Evolutionary conservation across 2,888 invertebrate genomes (phyloP).

Genomic region (Alloplasta piceator): DNA sequence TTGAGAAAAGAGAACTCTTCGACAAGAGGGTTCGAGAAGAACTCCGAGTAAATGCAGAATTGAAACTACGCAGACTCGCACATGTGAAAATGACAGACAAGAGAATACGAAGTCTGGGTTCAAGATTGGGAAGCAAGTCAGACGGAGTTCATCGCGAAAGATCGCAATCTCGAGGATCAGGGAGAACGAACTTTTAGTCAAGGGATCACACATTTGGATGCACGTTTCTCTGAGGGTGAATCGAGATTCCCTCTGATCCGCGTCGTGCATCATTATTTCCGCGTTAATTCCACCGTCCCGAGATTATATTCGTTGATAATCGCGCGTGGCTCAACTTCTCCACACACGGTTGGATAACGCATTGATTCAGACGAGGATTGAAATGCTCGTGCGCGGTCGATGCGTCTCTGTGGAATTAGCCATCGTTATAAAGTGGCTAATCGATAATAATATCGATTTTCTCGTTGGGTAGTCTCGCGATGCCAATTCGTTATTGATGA

Average conservation of each 20-base stretch:
- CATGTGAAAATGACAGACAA: conserved; percentile 53
- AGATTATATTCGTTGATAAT: conserved; percentile 42
- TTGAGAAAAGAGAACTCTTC: too few species aligned
- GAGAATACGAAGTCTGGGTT: conserved; percentile 16
- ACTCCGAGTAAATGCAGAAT: too few species aligned
- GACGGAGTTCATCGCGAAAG: neutral
- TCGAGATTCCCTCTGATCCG: neutral
- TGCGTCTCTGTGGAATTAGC: too few species aligned
- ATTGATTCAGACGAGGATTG: conserved; percentile 2
- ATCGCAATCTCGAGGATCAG: neutral
- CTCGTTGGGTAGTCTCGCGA: conserved; percentile 29
- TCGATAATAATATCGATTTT: conserved; percentile 46
- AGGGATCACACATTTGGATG: conserved; percentile 1
- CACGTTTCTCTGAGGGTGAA: conserved; percentile 14
- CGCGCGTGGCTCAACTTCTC: neutral
- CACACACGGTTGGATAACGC: neutral
- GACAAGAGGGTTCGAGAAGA: too few species aligned
- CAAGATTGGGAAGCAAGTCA: neutral
- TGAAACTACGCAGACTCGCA: conserved; percentile 58
- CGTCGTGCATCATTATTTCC: neutral
- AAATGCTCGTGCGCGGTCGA: neutral
- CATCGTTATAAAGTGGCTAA: neutral
- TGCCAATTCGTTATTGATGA: conserved; percentile 49
- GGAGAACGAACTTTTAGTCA: conserved; percentile 43
- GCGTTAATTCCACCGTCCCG: neutral